A percentile compares a stretch with the other conserved stretches of the same genome.
phyloP scores from a whole-genome alignment of 2,113 vertebrate genomes.

The Pedetes capensis region DNA sequence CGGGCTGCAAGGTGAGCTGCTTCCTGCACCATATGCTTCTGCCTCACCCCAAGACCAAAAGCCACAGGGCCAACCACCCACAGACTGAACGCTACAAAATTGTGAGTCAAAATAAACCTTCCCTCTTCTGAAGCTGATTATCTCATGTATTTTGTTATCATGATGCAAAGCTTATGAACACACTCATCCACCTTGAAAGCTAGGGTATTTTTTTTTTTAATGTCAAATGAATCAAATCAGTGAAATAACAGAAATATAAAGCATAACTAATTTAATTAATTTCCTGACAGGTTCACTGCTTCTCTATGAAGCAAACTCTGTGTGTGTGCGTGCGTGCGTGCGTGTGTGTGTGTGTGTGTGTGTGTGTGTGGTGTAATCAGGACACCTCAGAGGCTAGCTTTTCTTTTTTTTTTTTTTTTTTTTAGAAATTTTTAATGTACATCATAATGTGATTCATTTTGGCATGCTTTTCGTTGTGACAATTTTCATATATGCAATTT shows the following conservation, averaged over 20 bases:
- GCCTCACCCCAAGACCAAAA: not conserved
- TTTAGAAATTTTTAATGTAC: no score
- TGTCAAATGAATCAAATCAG: not conserved
- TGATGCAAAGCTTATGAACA: not conserved
- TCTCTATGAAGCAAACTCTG: not conserved
- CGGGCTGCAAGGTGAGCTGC: not conserved
- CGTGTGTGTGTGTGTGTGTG: not conserved
- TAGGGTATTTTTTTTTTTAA: not conserved
- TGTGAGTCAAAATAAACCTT: not conserved
- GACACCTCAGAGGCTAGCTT: not conserved
- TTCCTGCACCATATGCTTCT: not conserved
- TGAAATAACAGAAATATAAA: not conserved
- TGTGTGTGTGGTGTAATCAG: not conserved
- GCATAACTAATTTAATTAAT: conserved; percentile 16
- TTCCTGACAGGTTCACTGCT: not conserved
- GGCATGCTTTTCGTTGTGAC: no score
- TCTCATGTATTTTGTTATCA: not conserved
- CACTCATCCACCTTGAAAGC: not conserved
- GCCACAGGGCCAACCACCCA: not conserved
- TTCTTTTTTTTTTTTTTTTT: no score
- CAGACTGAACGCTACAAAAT: not conserved
- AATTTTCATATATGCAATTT: no score
- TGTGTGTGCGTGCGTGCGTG: not conserved
- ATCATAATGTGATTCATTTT: no score
- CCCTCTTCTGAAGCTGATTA: not conserved